phyloP scores from a whole-genome alignment of 2,888 invertebrate species.

The Nezara viridula region DNA sequence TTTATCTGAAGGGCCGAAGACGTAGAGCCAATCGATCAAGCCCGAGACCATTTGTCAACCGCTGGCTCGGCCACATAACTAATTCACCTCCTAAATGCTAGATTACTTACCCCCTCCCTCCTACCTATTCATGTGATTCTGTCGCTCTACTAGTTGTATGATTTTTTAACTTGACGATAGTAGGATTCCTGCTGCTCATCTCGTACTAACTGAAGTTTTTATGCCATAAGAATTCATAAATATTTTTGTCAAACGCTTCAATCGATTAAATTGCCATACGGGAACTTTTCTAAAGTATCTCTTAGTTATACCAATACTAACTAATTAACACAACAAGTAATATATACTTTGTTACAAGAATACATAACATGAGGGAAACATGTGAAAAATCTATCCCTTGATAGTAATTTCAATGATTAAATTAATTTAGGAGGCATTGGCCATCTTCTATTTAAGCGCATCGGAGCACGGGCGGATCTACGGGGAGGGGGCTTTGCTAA shows the following conservation, averaged over 20 bases:
- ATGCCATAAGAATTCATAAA: neutral
- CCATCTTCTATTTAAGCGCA: too few relatives aligned
- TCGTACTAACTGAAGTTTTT: neutral
- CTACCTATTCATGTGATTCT: neutral
- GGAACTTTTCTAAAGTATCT: neutral
- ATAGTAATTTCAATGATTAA: too few relatives aligned
- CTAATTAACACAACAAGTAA: too few relatives aligned
- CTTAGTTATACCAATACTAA: neutral
- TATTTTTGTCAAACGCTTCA: neutral
- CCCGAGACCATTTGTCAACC: constrained; percentile 22
- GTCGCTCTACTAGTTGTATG: neutral
- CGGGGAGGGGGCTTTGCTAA: too few relatives aligned
- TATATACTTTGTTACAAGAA: too few relatives aligned
- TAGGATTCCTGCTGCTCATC: neutral
- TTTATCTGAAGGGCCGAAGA: neutral
- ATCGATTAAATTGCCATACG: neutral
- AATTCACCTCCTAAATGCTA: constrained; percentile 21
- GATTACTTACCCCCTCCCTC: neutral
- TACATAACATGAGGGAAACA: too few relatives aligned
- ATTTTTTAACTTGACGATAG: neutral
- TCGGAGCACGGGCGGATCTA: too few relatives aligned
- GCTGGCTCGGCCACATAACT: neutral
- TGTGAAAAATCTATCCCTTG: too few relatives aligned
- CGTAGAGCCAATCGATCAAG: neutral
- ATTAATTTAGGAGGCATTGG: too few relatives aligned